Conservation (phyloP, 2,113 vertebrate species). For the Tenrec ecaudatus region DNA sequence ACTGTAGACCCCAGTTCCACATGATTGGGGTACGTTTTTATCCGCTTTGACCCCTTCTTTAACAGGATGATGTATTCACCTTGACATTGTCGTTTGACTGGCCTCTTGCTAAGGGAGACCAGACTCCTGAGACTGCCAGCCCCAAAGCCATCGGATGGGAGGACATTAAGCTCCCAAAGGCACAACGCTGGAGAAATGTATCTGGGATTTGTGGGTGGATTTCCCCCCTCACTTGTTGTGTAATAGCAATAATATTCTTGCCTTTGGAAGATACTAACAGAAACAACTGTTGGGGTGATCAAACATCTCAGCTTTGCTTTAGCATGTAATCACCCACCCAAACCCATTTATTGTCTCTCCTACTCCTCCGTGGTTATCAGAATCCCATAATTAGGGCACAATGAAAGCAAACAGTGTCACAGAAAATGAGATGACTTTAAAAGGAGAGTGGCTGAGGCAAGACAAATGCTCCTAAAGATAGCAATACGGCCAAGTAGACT, state of each 20-base stretch:
- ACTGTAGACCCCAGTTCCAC: background rate
- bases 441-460: conserved; percentile 57
- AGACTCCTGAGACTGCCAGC: conserved; percentile 1
- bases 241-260: conserved; percentile 43
- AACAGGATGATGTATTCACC: background rate
- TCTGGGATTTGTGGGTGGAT: conserved; percentile 40
- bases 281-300: conserved; percentile 69
- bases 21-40: background rate
- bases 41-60: background rate
- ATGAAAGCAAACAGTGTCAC: conserved; percentile 82
- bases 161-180: conserved; percentile 29
- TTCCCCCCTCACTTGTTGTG: background rate
- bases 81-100: conserved; percentile 1
- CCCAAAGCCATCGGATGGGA: conserved; percentile 14
- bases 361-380: conserved; percentile 73
- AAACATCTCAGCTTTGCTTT: conserved; percentile 53
- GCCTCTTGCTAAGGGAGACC: background rate
- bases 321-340: conserved; percentile 78
- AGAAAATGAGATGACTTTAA: conserved; percentile 68
- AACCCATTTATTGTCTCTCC: conserved; percentile 66
- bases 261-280: conserved; percentile 54
- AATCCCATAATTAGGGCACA: conserved; percentile 80
- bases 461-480: conserved; percentile 69
- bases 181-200: conserved; percentile 12
- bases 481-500: background rate